Conservation (phyloP, 2,113 vertebrate genomes). For the Trogon melanurus region DNA sequence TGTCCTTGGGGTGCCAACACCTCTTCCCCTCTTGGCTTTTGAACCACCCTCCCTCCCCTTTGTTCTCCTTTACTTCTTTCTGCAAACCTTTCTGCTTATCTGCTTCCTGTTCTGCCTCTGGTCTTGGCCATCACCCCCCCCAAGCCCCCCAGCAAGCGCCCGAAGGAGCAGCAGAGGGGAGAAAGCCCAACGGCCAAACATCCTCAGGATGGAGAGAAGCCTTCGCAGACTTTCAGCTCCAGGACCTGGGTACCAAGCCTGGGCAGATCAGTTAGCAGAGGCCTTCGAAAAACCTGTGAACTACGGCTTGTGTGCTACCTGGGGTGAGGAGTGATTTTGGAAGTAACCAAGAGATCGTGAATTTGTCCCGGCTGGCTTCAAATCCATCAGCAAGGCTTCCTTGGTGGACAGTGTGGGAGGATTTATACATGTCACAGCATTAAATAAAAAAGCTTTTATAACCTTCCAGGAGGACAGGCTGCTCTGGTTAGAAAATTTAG, state of each 20-base stretch:
- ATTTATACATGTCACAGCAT: not conserved
- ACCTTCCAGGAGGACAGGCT: not conserved
- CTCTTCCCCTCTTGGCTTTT: not conserved
- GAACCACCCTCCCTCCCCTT: not conserved
- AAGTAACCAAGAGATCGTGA: not conserved
- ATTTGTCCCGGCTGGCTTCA: slow-evolving; percentile 1
- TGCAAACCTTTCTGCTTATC: not conserved
- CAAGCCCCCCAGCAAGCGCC: not conserved
- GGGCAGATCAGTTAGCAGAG: not conserved
- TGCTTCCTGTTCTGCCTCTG: not conserved
- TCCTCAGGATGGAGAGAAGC: not conserved
- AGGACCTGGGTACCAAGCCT: not conserved
- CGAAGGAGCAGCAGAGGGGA: not conserved
- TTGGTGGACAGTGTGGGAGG: not conserved
- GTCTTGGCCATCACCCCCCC: not conserved
- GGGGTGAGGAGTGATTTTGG: not conserved
- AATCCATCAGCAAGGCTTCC: not conserved
- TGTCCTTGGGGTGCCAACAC: not conserved
- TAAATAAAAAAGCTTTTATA: slow-evolving; percentile 18
- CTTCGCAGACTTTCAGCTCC: not conserved
- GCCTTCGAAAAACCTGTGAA: not conserved
- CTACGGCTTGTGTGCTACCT: not conserved
- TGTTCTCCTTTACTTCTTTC: not conserved
- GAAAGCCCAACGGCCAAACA: not conserved
- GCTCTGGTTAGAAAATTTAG: not conserved